These are phyloP conservation scores for Toxonevra muliebris DNA, from an alignment of 2,888 invertebrate genomes.

Conservation along the genomic window DNA sequence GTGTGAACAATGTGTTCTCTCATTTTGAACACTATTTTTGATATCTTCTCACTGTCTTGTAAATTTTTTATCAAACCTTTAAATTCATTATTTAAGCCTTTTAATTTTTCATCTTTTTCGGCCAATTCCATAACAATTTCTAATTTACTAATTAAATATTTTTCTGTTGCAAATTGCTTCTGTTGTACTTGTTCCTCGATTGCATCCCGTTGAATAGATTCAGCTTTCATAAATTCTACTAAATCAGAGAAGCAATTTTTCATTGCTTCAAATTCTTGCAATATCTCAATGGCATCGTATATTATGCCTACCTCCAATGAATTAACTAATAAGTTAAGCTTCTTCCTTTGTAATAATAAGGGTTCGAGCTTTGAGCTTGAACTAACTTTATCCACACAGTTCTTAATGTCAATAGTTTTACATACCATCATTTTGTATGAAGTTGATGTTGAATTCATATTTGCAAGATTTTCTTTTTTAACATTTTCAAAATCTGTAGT, in stretches of 20 bases:
- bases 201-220: conserved; percentile 8
- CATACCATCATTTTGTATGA: conserved; percentile 25
- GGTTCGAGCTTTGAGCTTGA: not conserved
- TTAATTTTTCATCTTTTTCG: conserved; percentile 9
- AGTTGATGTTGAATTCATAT: conserved; percentile 26
- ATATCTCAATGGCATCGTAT: conserved; percentile 39
- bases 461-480: conserved; percentile 32
- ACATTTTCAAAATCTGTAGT: conserved; percentile 22
- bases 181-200: conserved; percentile 7
- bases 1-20: conserved; percentile 59
- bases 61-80: conserved; percentile 39
- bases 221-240: conserved; percentile 29
- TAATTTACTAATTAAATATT: conserved; percentile 5
- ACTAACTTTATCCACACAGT: not conserved
- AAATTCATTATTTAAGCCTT: conserved; percentile 27
- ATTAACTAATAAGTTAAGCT: conserved; percentile 2
- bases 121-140: conserved; percentile 5
- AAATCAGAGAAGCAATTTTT: conserved; percentile 38
- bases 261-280: conserved; percentile 46
- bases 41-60: conserved; percentile 38
- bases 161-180: conserved; percentile 17
- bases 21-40: conserved; percentile 53
- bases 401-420: conserved; percentile 4
- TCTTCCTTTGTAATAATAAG: not conserved
- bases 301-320: conserved; percentile 27